Base-by-base conservation (phyloP, 2,797 vertebrate genomes). In the Dipus sagitta region DNA sequence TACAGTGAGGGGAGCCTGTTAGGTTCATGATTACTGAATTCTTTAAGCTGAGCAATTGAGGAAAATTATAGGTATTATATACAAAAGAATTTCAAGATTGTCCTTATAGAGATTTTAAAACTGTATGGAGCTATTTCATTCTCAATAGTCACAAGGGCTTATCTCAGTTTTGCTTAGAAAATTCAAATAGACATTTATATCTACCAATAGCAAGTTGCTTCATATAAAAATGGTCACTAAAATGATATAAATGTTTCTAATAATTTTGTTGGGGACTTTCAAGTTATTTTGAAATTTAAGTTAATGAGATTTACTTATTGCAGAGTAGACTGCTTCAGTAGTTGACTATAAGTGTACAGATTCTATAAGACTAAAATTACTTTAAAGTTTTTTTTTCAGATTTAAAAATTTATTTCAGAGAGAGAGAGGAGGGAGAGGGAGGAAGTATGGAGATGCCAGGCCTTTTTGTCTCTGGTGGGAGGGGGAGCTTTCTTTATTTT, bases 21-120 rank as follows among this genome's bases (percentile, higher is more conserved):
- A 80, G 75, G 18, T 83, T 87, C 52, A 72, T 0, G 68, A 30
- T 42, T 34, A 83, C 38, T 67, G n/a, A 68, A 28, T 54, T 95
- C 3, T 93, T 71, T 65, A 86, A 91, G 42, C 38, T 23, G 60
- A 68, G 47, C 4, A 75, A 77, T 23, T 85, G 91, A 78, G 38
- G 34, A 60, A 93, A 94, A 93, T 60, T 82, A 68, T 13, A n/a
- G 76, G 47, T 90, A 52, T 58, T 47, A 92, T 21, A 24, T 74
- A 60, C 28, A 89, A 93, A 21, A 77, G 26, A 92, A 85, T 78
- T 95, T 86, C 89, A 95, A 92, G 11, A 65, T 79, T 54, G 71
- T n/a, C 6, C 15, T 86, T 86, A 65, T 26, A 38, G 13, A 92
- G 10, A 68, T 52, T 91, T 95, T 86, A 62, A 74, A n/a, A 93